These are phyloP conservation scores for Dicyrtoma fusca DNA, from an alignment of 2,888 invertebrate genomes.

Conservation along the genomic window DNA sequence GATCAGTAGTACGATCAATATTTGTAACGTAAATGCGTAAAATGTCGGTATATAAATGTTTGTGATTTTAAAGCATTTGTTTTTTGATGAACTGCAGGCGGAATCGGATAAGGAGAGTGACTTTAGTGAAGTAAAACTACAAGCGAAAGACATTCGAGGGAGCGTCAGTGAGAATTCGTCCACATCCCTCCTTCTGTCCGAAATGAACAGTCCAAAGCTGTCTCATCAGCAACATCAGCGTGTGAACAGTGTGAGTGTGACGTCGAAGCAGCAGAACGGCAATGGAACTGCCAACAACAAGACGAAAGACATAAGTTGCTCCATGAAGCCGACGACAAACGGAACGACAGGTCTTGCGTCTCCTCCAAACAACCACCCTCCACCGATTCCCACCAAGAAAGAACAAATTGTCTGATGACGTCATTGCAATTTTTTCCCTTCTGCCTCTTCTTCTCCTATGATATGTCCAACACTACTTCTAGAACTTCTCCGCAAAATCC, in stretches of 20 bases:
- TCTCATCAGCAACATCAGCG: constrained; percentile 47
- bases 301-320: constrained; percentile 31
- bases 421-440: constrained; percentile 20
- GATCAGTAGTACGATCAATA: too few species aligned
- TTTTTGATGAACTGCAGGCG: constrained; percentile 60
- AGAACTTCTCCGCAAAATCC: background rate
- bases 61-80: too few species aligned
- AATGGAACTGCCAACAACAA: constrained; percentile 37
- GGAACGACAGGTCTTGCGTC: constrained; percentile 45
- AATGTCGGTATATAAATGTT: too few species aligned
- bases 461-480: background rate
- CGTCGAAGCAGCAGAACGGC: constrained; percentile 42
- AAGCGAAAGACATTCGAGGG: constrained; percentile 56
- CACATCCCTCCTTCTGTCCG: constrained; percentile 53
- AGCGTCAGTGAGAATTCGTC: constrained; percentile 57
- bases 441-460: background rate
- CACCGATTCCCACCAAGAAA: constrained; percentile 56
- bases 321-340: constrained; percentile 47
- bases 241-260: constrained; percentile 43
- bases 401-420: constrained; percentile 57
- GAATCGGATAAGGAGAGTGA: constrained; percentile 69
- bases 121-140: constrained; percentile 53
- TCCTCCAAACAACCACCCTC: constrained; percentile 39
- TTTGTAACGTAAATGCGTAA: too few species aligned
- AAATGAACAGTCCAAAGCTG: constrained; percentile 49